Base-by-base conservation (phyloP, 1,140 invertebrate species). In the Leguminivora glycinivorella region DNA sequence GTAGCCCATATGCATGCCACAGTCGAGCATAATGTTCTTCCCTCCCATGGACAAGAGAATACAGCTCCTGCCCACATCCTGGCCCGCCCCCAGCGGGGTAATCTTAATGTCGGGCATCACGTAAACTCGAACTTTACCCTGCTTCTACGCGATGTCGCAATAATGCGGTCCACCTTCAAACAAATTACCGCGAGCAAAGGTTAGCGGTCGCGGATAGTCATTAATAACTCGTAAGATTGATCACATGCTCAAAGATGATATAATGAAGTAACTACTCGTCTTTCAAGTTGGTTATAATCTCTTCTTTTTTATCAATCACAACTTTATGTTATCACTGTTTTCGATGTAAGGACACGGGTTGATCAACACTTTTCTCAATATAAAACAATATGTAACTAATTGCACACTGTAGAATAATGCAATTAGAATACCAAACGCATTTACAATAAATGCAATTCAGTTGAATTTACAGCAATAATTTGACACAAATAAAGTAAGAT, bases 1-100 rank as follows among this genome's bases (percentile, higher is more conserved):
- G 82, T 96, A 99, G 5, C 99, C 99, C 99, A 99, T 99, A 86
- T 99, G 99, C 99, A 99, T 99, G 43, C 99, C 99, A 93, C 99
- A 99, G 88, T 99, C 99, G 25, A 99, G 90, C 99, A 99, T 99
- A 60, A 99, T 97, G 92, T 99, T 99, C 92, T 99, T 99, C 12
- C 98, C 98, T 58, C 98, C 98, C 93, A 99, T 98, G 0, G 97
- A 96, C 0, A 99, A 93, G 10, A 99, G 89, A 75, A 99, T 98
- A 84, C 99, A 99, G 87, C 98, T 99, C 68, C 99, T 93, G 0
- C 99, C 99, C 31, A 99, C 99, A 96, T 99, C 99, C 87, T 98
- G 97, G 12, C 98, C 98, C 70, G 98, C 98, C 56, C 97, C 97
- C 29, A 98, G 91, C 0, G 97, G 97, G 6, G 97, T 98, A 71